Percentiles rank a stretch among this genome's conserved stretches.
phyloP scores from a whole-genome alignment of 2,797 vertebrate genomes.

The Hydrophis major region DNA sequence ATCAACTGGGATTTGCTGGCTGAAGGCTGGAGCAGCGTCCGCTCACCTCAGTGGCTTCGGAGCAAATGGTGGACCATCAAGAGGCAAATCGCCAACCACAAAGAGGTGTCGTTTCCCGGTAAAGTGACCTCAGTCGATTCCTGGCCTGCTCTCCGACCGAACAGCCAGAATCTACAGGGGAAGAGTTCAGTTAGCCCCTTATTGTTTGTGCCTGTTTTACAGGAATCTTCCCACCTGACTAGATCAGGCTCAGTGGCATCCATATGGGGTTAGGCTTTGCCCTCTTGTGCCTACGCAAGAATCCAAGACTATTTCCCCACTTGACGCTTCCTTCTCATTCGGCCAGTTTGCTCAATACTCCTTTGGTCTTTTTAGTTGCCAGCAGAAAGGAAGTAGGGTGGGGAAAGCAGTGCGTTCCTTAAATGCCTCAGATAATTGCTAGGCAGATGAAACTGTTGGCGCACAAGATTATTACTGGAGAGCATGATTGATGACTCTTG shows the following conservation, averaged over 20 bases:
- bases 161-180: background rate
- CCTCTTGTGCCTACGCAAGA: background rate
- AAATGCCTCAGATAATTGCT: too few species aligned
- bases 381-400: too few species aligned
- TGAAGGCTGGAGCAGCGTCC: constrained; percentile 96
- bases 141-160: background rate
- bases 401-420: too few species aligned
- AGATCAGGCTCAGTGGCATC: background rate
- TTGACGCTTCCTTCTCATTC: background rate
- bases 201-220: background rate
- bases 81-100: constrained; percentile 97
- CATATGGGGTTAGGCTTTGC: background rate
- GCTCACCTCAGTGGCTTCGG: constrained; percentile 96
- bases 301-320: background rate
- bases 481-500: too few species aligned
- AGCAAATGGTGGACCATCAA: constrained; percentile 99
- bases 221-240: background rate
- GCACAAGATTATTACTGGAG: too few species aligned
- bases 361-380: too few species aligned
- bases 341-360: background rate
- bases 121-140: constrained; percentile 52
- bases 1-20: constrained; percentile 96
- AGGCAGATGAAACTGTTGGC: too few species aligned
- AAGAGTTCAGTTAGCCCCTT: background rate
- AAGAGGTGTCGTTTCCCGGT: constrained; percentile 93